Evolutionary conservation across 2,113 vertebrate species (phyloP).

Genomic region (Rhodinocichla rosea): DNA sequence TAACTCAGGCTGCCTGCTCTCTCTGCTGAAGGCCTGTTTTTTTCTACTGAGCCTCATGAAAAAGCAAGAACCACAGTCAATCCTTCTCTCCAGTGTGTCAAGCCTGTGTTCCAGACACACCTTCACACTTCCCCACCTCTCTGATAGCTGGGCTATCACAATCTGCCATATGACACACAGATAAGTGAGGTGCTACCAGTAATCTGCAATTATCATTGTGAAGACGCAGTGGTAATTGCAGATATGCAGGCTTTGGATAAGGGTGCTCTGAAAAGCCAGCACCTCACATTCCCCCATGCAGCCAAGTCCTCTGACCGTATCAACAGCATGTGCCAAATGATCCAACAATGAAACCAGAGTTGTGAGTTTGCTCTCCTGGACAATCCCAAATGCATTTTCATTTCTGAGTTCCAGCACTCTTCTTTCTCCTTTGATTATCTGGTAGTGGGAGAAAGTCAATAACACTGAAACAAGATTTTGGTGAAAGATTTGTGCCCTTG

Average conservation of each 20-base stretch:
- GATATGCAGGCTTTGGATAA: background rate
- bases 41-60: background rate
- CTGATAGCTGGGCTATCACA: background rate
- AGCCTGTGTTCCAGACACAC: background rate
- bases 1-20: background rate
- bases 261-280: background rate
- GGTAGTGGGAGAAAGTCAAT: background rate
- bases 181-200: background rate
- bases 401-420: background rate
- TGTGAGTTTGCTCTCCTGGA: background rate
- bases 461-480: background rate
- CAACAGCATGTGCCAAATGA: background rate
- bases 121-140: background rate
- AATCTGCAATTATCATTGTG: too few species aligned
- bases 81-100: background rate
- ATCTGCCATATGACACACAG: background rate
- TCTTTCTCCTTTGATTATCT: background rate
- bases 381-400: background rate
- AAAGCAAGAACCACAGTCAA: background rate
- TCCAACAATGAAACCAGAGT: background rate
- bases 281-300: accelerated
- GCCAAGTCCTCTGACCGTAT: background rate
- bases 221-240: background rate
- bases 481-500: background rate
- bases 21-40: background rate